These are phyloP conservation scores for Campoletis sonorensis DNA, from an alignment of 1,140 invertebrate species.

Conservation along the genomic window DNA sequence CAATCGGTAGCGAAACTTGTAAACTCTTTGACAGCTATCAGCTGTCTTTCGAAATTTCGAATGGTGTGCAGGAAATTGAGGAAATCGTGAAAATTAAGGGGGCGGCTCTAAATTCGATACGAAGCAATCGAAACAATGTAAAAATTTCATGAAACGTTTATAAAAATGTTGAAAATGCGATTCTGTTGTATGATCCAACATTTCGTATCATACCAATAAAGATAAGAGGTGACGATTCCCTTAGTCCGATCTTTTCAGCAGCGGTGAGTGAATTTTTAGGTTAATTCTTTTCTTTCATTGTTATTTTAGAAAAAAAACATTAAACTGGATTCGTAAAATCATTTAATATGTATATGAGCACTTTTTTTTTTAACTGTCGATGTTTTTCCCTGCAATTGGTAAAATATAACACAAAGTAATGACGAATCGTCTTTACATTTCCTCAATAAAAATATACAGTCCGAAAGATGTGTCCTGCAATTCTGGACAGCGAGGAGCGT, in stretches of 20 bases:
- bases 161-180: background rate
- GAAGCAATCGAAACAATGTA: background rate
- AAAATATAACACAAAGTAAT: background rate
- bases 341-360: background rate
- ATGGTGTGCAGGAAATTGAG: too few species aligned
- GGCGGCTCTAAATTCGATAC: background rate
- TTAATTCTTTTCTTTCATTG: background rate
- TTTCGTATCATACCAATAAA: background rate
- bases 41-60: slow-evolving; percentile 26
- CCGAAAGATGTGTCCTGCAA: slow-evolving; percentile 70
- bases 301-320: background rate
- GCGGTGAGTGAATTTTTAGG: slow-evolving; percentile 4
- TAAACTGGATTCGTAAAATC: background rate
- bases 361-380: background rate
- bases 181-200: slow-evolving; percentile 24
- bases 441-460: background rate
- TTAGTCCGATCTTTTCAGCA: background rate
- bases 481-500: slow-evolving; percentile 72
- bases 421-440: background rate
- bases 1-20: background rate
- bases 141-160: background rate
- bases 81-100: background rate
- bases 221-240: background rate
- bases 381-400: background rate
- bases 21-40: slow-evolving; percentile 36